Base-by-base conservation (phyloP, 2,113 vertebrate genomes). In the Platichthys stellatus region DNA sequence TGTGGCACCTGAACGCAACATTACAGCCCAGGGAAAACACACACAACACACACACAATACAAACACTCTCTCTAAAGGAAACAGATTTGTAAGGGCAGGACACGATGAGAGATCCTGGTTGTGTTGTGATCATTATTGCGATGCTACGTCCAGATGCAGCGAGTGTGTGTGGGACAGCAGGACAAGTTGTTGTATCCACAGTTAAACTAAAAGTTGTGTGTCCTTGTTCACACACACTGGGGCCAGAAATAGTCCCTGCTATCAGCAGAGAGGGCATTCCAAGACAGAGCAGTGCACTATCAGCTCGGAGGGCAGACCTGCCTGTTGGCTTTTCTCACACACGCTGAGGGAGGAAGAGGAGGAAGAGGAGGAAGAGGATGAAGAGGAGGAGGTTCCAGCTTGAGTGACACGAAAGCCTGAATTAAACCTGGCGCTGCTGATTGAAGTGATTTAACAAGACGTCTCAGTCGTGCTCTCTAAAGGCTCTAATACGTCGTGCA, bases 161-260 rank as follows among this genome's bases (percentile, higher is more conserved):
- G 53, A 12, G 53, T 40, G 38, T 40, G 1, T 31, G 31, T 40
- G 38, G 38, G 38, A 40, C 38, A 12, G 38, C 11, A 12, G 38
- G 10, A 9, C 38, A 40, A 12, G 38, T 40, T 12, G 31, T 1
- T 21, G 51, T 54, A n/a, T 54, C 2, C 21, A 5, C 53, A 54
- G 63, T 61, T 26, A 53, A 84, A 71, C 65, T 76, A 63, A 72
- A 69, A 81, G 43, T 40, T 81, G 72, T 69, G 72, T 31, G 66
- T 78, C 49, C 78, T 80, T 43, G 81, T 89, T 90, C 86, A 85
- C 87, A 89, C 87, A 89, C 83, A 75, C 61, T 62, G 73, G 54
- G 59, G 73, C 86, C 90, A 90, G 69, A 92, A 92, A 92, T 91
- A 92, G 87, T 67, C 18, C 2, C 61, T 12, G 75, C 81, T 90